Conservation (phyloP, 2,888 invertebrate species). For the Cheilosia urbana region DNA sequence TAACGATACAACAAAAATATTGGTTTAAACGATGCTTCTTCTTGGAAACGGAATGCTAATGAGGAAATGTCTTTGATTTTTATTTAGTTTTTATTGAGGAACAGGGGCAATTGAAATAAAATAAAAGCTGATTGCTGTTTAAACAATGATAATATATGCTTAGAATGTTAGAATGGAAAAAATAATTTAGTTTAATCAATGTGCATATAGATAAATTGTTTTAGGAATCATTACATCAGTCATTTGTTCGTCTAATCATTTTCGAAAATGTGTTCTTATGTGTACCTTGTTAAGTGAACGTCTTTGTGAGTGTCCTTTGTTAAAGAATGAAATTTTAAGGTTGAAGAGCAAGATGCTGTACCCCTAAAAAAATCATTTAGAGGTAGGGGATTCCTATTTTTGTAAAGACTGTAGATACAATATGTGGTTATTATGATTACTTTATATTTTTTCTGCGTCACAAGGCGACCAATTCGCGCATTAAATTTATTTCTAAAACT, state of each 20-base stretch:
- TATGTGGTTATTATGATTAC: too few relatives aligned
- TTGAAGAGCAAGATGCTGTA: too few relatives aligned
- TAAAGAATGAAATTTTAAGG: background rate
- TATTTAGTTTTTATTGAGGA: constrained; percentile 41
- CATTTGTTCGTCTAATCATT: constrained; percentile 60
- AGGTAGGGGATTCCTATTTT: too few relatives aligned
- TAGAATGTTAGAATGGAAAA: constrained; percentile 52
- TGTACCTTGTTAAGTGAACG: constrained; percentile 53
- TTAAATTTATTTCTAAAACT: too few relatives aligned
- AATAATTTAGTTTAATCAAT: constrained; percentile 38
- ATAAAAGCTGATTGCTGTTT: constrained; percentile 56
- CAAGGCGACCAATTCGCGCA: too few relatives aligned
- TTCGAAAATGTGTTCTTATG: constrained; percentile 12
- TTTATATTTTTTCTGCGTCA: too few relatives aligned
- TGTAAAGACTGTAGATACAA: too few relatives aligned
- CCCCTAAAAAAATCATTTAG: too few relatives aligned
- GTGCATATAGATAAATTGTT: constrained; percentile 9
- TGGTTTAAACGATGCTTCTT: constrained; percentile 48
- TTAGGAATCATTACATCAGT: constrained; percentile 43
- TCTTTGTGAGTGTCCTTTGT: constrained; percentile 1
- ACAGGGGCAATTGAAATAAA: constrained; percentile 35
- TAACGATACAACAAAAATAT: constrained; percentile 9
- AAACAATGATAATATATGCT: constrained; percentile 42
- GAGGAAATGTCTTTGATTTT: constrained; percentile 56
- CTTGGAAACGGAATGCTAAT: constrained; percentile 73